Evolutionary conservation across 2,113 vertebrate species (phyloP), one percentile per base, ranked within the genome.

Genomic region (Zonotrichia leucophrys): DNA sequence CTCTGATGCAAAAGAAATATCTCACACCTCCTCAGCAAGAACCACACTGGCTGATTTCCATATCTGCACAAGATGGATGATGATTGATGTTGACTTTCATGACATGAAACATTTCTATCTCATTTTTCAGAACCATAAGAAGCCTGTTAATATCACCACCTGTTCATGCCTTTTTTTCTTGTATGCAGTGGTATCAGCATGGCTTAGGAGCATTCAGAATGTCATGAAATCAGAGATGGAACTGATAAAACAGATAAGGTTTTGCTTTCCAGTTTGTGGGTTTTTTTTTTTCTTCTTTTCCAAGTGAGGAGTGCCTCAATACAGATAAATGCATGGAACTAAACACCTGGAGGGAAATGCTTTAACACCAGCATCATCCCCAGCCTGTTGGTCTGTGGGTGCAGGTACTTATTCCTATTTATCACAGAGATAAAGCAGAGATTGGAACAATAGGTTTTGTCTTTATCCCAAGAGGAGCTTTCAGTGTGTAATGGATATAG

Each of bases 31-130:
- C 87, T 96, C 94, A 81, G 90, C 90, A 86, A 88, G 93, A 93
- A 23, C 68, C 60, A 86, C 52, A 4, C 33, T 96, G 93, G 94
- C 93, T 88, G 89, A 63, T 88, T 89, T 95, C 91, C 94, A 95
- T 70, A 82, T 87, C 96, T 86, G 23, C 92, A 80, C 84, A 96
- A 95, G 96, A 94, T 77, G 78, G 96, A 96, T 95, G 95, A 77
- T 94, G 92, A 96, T 90, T 91, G 92, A 95, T 94, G 91, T 91
- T 95, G 92, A 97, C 94, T 97, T 94, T 90, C 92, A 91, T 94
- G 94, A 96, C 91, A 53, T 72, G 96, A 94, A 97, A 96, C 94
- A 90, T 96, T 96, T 95, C 95, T 90, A 81, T 91, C 89, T 94
- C 92, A 81, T 96, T 96, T 95, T 92, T 94, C 94, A 94, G 91